Conservation (phyloP, 1,140 invertebrate genomes). For the Heliothis virescens region DNA sequence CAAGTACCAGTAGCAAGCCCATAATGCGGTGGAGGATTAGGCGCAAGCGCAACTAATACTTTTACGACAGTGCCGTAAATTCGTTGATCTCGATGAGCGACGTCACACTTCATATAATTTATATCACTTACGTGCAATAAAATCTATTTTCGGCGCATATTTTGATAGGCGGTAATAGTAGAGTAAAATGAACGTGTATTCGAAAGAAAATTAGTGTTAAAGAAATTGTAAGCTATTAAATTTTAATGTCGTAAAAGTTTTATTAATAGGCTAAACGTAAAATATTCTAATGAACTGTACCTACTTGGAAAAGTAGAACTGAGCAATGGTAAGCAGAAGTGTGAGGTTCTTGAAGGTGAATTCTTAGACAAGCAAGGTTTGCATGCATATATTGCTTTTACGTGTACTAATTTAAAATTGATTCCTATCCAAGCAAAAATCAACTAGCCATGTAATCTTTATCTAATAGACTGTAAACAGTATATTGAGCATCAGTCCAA, state of each 20-base stretch:
- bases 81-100: constrained; percentile 69
- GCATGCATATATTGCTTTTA: no score
- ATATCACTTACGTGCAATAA: constrained; percentile 60
- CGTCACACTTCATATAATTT: constrained; percentile 66
- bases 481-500: neutral
- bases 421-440: no score
- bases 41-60: constrained; percentile 68
- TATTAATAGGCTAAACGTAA: no score
- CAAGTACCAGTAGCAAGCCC: constrained; percentile 64
- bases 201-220: neutral
- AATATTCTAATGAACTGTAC: neutral
- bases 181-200: constrained; percentile 5
- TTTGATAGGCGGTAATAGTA: constrained; percentile 41
- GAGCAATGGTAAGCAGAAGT: neutral
- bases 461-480: neutral
- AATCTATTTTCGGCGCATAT: constrained; percentile 60
- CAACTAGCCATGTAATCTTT: neutral
- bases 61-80: constrained; percentile 77
- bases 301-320: neutral
- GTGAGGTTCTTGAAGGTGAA: no score
- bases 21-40: constrained; percentile 70
- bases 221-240: neutral
- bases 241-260: no score
- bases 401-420: neutral
- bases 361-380: no score